These are phyloP conservation scores for Dioctria rufipes DNA, from an alignment of 2,888 invertebrate genomes.

Conservation along the genomic window DNA sequence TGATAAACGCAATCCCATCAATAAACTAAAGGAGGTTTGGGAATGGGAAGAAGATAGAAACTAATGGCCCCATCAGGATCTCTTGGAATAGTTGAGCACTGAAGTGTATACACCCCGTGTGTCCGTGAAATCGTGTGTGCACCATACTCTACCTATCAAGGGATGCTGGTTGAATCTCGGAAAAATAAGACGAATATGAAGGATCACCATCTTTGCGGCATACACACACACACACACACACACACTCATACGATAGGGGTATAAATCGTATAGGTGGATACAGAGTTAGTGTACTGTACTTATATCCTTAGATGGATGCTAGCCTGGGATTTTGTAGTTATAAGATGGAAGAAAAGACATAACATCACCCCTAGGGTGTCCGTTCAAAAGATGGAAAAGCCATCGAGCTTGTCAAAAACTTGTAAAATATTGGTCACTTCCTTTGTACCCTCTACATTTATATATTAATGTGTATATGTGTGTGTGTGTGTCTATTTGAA, in stretches of 20 bases:
- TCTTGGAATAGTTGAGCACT: constrained; percentile 44
- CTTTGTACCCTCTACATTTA: constrained; percentile 18
- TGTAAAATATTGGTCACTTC: constrained; percentile 77
- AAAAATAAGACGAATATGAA: constrained; percentile 44
- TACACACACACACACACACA: constrained; percentile 18
- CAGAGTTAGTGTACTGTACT: background rate
- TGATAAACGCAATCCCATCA: constrained; percentile 60
- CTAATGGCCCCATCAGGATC: constrained; percentile 22
- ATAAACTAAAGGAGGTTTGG: constrained; percentile 55
- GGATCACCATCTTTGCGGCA: constrained; percentile 44
- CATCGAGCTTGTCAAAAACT: constrained; percentile 79
- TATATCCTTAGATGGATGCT: background rate
- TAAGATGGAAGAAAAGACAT: constrained; percentile 31
- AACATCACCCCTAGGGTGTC: constrained; percentile 55
- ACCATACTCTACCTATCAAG: constrained; percentile 45
- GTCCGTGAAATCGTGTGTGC: background rate
- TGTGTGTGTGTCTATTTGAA: background rate
- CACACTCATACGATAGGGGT: background rate
- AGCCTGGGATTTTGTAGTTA: background rate
- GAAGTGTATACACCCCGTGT: background rate
- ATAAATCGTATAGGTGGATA: background rate
- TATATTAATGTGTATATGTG: constrained; percentile 1
- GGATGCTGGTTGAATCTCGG: background rate
- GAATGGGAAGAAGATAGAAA: background rate
- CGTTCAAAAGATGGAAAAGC: constrained; percentile 73